Evolutionary conservation across 2,797 vertebrate genomes (phyloP).

Genomic region (Todus mexicanus): DNA sequence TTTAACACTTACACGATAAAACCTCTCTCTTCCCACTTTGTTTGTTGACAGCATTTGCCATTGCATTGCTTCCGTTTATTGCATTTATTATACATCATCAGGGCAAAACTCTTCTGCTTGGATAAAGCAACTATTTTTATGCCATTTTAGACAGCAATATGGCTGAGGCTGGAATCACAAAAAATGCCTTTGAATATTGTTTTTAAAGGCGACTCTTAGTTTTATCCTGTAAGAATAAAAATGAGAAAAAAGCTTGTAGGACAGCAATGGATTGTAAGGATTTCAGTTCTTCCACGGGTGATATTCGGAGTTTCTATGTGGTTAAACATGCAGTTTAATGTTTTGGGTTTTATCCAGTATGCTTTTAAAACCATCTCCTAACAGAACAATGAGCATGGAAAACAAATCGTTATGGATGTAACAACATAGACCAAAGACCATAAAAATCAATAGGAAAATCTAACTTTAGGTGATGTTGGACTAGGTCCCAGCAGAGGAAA

Average conservation of each 20-base stretch:
- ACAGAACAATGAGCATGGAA: background rate
- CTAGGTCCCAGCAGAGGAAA: background rate
- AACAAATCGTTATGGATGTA: background rate
- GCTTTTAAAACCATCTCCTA: background rate
- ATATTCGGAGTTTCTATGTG: background rate
- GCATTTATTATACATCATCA: background rate
- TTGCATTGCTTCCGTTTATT: background rate
- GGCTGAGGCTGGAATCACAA: background rate
- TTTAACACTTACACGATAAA: background rate
- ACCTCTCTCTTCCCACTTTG: background rate
- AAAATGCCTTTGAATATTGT: background rate
- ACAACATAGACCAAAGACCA: background rate
- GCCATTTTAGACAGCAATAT: background rate
- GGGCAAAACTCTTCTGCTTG: background rate
- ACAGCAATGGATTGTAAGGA: background rate
- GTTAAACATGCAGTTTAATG: background rate
- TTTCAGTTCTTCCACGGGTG: background rate
- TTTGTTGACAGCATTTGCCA: background rate
- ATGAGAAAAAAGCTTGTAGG: background rate
- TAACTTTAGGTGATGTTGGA: background rate
- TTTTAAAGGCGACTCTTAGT: background rate
- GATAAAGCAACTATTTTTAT: background rate
- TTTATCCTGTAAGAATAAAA: background rate
- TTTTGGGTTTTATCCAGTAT: background rate
- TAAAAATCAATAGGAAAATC: conserved; percentile 1